Evolutionary conservation across 1,140 invertebrate genomes (phyloP).

Genomic region (Drosophila quadrilineata): DNA sequence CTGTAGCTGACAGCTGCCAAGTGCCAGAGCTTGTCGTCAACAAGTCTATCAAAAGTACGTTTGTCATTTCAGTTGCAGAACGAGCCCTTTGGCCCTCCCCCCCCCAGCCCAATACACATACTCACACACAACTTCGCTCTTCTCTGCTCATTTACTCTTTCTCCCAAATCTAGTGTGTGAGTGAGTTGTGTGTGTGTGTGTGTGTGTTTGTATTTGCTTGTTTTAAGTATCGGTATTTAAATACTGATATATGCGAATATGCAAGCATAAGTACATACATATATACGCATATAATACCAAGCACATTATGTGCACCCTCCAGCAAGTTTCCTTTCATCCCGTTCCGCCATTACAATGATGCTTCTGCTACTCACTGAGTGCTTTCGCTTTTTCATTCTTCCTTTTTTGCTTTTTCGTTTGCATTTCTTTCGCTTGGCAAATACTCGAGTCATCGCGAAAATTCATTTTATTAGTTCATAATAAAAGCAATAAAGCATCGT

Average conservation of each 20-base stretch:
- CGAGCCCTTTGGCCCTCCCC: background rate
- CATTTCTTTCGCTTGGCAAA: constrained; percentile 43
- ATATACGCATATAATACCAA: constrained; percentile 21
- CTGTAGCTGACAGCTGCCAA: constrained; percentile 72
- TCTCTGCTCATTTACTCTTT: too few species aligned
- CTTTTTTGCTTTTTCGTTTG: constrained; percentile 59
- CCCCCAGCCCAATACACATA: constrained; percentile 5
- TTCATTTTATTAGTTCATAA: constrained; percentile 63
- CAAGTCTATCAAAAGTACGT: constrained; percentile 79
- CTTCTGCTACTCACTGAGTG: constrained; percentile 16
- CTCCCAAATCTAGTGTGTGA: constrained; percentile 1
- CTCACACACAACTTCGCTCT: too few species aligned
- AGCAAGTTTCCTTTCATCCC: background rate
- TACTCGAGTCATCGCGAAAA: constrained; percentile 45
- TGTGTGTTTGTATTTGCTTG: constrained; percentile 44
- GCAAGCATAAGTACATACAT: background rate
- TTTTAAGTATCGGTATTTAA: constrained; percentile 37
- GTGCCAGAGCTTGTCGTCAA: constrained; percentile 78
- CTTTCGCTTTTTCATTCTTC: constrained; percentile 53
- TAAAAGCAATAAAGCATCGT: constrained; percentile 11
- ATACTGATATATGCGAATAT: constrained; percentile 1
- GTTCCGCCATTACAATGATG: too few species aligned
- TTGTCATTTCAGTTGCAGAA: constrained; percentile 75
- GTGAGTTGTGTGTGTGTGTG: constrained; percentile 22
- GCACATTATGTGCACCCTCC: background rate